Conservation (phyloP, 37 sponge, comb jelly and placozoan genomes). For the Oopsacas minuta region DNA sequence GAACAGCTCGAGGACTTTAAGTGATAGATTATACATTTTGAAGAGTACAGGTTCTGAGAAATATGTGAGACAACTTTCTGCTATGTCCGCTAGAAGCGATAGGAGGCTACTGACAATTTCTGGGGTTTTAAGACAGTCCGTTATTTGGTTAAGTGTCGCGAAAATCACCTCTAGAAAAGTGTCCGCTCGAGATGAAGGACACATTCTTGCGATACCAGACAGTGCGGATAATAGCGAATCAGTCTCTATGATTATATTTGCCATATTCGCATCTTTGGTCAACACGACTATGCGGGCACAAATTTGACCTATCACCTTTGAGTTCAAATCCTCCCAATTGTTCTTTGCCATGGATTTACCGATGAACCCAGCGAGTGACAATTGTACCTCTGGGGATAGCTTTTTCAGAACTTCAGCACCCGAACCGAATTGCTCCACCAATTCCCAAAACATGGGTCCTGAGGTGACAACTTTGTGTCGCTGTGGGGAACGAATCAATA, state of each 20-base stretch:
- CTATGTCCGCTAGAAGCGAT: background rate
- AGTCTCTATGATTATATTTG: background rate
- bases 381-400: background rate
- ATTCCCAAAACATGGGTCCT: background rate
- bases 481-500: background rate
- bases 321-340: background rate
- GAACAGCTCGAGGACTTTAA: background rate
- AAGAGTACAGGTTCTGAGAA: background rate
- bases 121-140: background rate
- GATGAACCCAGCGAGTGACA: background rate
- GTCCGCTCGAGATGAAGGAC: background rate
- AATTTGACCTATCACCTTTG: background rate
- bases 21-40: conserved; percentile 3
- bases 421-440: conserved; percentile 7
- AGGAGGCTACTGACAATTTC: background rate
- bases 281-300: background rate
- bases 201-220: conserved; percentile 9
- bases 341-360: conserved; percentile 14
- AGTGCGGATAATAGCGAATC: background rate
- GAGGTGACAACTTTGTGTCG: conserved; percentile 17
- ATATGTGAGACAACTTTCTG: background rate
- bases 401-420: background rate
- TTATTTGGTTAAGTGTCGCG: conserved; percentile 9
- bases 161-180: conserved; percentile 9
- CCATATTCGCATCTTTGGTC: background rate